Percentiles rank a stretch among this genome's conserved stretches.
These are phyloP conservation scores for Gisinianus flammeolus DNA, from an alignment of 2,888 invertebrate species.

Conservation along the genomic window DNA sequence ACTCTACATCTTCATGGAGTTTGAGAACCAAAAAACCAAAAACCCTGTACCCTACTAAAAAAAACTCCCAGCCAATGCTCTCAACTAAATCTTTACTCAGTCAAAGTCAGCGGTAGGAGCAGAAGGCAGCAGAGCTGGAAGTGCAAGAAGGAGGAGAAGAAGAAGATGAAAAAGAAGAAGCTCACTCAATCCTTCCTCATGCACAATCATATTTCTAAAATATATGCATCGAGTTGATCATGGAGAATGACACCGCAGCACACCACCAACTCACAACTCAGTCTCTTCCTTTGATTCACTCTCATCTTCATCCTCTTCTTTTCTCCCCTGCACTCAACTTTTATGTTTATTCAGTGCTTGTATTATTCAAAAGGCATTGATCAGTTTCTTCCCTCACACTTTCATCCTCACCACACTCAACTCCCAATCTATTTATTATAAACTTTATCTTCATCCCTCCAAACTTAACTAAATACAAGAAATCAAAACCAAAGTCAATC, in stretches of 20 bases:
- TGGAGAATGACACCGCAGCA: neutral
- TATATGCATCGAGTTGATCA: neutral
- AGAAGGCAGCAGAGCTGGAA: no score
- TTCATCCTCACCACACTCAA: neutral
- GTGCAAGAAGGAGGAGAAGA: neutral
- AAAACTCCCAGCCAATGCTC: neutral
- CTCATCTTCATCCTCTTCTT: conserved; percentile 8
- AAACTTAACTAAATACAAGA: no score
- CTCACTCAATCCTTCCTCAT: neutral
- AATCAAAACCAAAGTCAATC: no score
- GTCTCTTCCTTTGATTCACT: conserved; percentile 12
- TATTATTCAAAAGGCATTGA: neutral
- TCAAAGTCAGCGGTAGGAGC: no score
- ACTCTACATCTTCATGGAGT: neutral
- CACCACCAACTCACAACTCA: neutral
- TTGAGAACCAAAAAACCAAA: neutral
- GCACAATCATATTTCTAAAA: neutral
- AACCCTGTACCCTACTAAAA: neutral
- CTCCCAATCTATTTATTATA: no score
- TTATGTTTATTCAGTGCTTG: neutral
- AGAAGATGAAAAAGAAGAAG: neutral
- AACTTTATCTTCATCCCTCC: no score
- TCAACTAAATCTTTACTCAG: neutral
- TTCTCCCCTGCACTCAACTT: neutral
- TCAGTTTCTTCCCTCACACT: neutral